These are phyloP conservation scores for Acromyrmex heyeri DNA, from an alignment of 1,140 invertebrate species.

Conservation along the genomic window DNA sequence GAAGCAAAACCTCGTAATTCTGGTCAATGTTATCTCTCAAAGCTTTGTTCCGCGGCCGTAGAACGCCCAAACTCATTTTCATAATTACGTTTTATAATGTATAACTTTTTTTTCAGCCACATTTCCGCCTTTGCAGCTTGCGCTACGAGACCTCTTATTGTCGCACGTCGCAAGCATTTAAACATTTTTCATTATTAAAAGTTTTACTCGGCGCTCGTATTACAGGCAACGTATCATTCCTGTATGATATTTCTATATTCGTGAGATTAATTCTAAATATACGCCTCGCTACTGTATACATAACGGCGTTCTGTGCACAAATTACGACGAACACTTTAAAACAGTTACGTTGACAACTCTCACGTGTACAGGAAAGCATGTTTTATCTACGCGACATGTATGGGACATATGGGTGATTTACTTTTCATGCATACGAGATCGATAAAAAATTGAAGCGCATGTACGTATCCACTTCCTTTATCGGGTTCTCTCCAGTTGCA, in stretches of 20 bases:
- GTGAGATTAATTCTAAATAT: conserved; percentile 59
- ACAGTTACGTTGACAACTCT: conserved; percentile 48
- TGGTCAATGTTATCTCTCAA: conserved; percentile 79
- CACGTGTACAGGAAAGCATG: conserved; percentile 4
- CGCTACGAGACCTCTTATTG: conserved; percentile 40
- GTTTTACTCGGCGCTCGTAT: conserved; percentile 50
- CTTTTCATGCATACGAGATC: conserved; percentile 73
- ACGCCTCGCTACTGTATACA: not conserved
- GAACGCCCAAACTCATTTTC: conserved; percentile 77
- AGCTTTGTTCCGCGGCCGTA: conserved; percentile 72
- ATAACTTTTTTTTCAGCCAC: conserved; percentile 51
- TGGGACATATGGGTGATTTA: conserved; percentile 70
- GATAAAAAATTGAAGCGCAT: conserved; percentile 72
- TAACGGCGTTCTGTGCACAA: not conserved
- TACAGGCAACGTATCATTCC: conserved; percentile 46
- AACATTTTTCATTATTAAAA: conserved; percentile 75
- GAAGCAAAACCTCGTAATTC: conserved; percentile 78
- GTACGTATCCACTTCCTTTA: conserved; percentile 61
- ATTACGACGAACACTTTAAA: conserved; percentile 52
- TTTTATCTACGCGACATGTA: conserved; percentile 51
- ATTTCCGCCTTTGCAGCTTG: conserved; percentile 61
- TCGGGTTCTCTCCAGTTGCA: conserved; percentile 65
- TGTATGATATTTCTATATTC: conserved; percentile 58
- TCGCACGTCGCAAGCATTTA: conserved; percentile 60
- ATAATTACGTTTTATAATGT: conserved; percentile 73